Percentiles rank a stretch among this genome's conserved stretches.
phyloP scores from a whole-genome alignment of 2,797 vertebrate species.

The Semotilus atromaculatus region DNA sequence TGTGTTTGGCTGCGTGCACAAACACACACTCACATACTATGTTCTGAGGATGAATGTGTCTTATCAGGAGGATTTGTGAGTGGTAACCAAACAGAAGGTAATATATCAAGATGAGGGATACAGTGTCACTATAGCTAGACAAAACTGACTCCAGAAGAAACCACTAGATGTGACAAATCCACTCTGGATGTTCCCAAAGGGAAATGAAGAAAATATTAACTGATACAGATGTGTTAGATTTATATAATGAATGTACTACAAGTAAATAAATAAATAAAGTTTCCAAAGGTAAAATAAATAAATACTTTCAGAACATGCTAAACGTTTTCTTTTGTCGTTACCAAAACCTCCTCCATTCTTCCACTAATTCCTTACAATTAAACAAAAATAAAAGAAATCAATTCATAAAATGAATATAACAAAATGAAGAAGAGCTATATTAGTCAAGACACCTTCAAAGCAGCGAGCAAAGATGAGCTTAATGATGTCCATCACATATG shows the following conservation, averaged over 20 bases:
- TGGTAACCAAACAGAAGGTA: conserved; percentile 2
- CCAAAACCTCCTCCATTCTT: not conserved
- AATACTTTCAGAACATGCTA: not conserved
- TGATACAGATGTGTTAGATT: not conserved
- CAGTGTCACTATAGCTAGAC: not conserved
- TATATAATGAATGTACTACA: not conserved
- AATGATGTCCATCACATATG: not conserved
- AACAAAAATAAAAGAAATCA: not conserved
- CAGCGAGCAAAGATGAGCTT: not conserved
- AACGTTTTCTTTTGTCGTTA: not conserved
- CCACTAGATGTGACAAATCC: not conserved
- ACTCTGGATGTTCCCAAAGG: not conserved
- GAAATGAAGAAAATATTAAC: not conserved
- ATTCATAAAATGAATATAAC: not conserved
- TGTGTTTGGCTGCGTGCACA: not conserved
- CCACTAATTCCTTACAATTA: not conserved
- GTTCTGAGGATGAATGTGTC: not conserved
- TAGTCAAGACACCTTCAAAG: not conserved
- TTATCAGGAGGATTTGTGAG: conserved; percentile 8
- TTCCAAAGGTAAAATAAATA: not conserved
- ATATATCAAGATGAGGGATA: not conserved
- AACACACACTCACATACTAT: conserved; percentile 13
- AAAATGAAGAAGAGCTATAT: too few species aligned
- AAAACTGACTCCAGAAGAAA: not conserved
- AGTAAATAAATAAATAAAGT: not conserved